A percentile compares a stretch with the other conserved stretches of the same genome.
These are phyloP conservation scores for Platysteira castanea DNA, from an alignment of 2,113 vertebrate species.

Conservation along the genomic window DNA sequence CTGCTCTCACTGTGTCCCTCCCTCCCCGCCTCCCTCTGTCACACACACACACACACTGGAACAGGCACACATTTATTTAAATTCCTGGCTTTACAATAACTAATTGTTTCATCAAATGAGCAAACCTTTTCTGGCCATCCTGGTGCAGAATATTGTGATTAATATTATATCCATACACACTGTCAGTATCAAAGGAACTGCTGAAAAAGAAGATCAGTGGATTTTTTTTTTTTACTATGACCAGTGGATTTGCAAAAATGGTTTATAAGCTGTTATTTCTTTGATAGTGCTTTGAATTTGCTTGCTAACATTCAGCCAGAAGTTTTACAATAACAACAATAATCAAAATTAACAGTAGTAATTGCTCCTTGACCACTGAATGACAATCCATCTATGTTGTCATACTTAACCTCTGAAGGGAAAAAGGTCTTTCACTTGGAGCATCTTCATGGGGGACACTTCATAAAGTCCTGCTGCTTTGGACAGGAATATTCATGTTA, in stretches of 20 bases:
- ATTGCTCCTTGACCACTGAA: background rate
- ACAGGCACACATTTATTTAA: background rate
- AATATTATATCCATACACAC: background rate
- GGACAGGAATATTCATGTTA: background rate
- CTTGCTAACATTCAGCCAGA: background rate
- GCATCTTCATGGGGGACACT: background rate
- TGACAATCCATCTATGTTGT: background rate
- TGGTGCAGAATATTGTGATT: background rate
- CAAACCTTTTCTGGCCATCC: background rate
- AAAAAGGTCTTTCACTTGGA: background rate
- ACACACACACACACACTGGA: background rate
- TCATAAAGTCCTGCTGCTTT: background rate
- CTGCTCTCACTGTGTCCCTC: background rate
- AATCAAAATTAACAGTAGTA: background rate
- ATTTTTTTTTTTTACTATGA: background rate
- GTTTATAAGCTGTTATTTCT: background rate
- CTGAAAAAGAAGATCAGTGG: background rate
- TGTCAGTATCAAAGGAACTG: background rate
- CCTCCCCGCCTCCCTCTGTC: background rate
- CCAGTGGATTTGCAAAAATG: background rate
- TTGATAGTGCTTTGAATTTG: background rate
- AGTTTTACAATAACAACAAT: background rate
- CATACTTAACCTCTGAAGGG: background rate
- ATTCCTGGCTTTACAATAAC: background rate
- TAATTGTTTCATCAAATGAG: conserved; percentile 15